Evolutionary conservation across 2,113 vertebrate genomes (phyloP), one percentile per base, ranked within the genome.

Genomic region (Callipepla squamata): DNA sequence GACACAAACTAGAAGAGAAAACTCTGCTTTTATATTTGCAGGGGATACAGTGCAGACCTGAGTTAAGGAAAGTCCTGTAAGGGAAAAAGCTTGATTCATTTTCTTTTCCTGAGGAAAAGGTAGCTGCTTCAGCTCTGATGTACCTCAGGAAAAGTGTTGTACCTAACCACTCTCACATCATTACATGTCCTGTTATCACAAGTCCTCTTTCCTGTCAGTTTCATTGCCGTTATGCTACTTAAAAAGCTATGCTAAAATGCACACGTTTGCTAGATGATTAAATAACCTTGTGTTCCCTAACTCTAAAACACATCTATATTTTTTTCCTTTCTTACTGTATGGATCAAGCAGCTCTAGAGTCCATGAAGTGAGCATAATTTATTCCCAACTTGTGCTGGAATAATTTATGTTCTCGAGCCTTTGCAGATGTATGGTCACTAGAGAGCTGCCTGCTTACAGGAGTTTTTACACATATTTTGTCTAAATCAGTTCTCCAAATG

Each of bases 391-490:
- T 4, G 77, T 17, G 38, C 79, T 94, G 82, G 23, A 95, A 67
- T 96, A 94, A 94, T 96, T 97, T 87, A 82, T 85, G 86, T 72
- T 92, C 82, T 91, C 77, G 87, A 87, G 78, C 47, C 10, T 80
- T 70, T 90, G 88, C 85, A 97, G 89, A 92, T 94, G 80, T 90
- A 63, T 55, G 94, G 65, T 97, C 96, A 94, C 94, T 51, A 94
- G 94, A 94, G 87, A 97, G 65, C 75, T 88, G 68, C 87, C 90
- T 94, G 92, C 80, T 78, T 80, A 96, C 96, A 92, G 95, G 92
- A 96, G 78, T 70, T 95, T 97, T 97, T 97, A 91, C 93, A 96
- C 84, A 51, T 92, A 95, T 97, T 95, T 95, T 30, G 23, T 95
- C 90, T 95, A 97, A 97, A 97, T 94, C 89, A 82, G 48, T 55